A percentile compares a stretch with the other conserved stretches of the same genome.
phyloP scores from a whole-genome alignment of 2,888 invertebrate species.

The Netelia fuscicornis region DNA sequence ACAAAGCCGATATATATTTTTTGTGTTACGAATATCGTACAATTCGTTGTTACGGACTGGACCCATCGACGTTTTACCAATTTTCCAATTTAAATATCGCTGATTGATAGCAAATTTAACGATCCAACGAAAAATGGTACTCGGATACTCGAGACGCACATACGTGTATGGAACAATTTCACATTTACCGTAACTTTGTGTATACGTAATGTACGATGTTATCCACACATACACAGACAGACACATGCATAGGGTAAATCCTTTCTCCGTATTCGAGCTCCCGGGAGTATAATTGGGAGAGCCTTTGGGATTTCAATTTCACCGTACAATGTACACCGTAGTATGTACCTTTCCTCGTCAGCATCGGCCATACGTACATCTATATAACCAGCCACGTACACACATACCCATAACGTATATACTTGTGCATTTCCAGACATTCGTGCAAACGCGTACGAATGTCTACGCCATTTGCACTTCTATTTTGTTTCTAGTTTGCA shows the following conservation, averaged over 20 bases:
- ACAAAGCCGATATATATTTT: too few relatives aligned
- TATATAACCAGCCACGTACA: neutral
- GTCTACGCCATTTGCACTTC: conserved; percentile 59
- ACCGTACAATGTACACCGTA: conserved; percentile 38
- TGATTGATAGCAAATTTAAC: too few relatives aligned
- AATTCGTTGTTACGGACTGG: too few relatives aligned
- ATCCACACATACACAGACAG: too few relatives aligned
- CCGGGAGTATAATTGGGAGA: conserved; percentile 55
- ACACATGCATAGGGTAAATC: neutral
- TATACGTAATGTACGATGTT: too few relatives aligned
- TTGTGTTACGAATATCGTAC: too few relatives aligned
- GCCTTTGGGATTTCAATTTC: conserved; percentile 65
- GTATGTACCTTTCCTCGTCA: conserved; percentile 28
- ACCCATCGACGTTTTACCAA: too few relatives aligned
- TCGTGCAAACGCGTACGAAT: conserved; percentile 2
- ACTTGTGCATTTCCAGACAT: conserved; percentile 1
- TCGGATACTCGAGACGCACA: too few relatives aligned
- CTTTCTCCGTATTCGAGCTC: conserved; percentile 18
- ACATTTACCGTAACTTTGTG: too few relatives aligned
- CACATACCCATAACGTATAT: neutral
- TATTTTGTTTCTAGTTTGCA: conserved; percentile 67
- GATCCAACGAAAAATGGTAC: too few relatives aligned
- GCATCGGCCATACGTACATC: neutral
- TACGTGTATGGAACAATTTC: too few relatives aligned
- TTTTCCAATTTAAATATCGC: too few relatives aligned